Conservation (phyloP, 2,113 vertebrate species). For the Cyprinodon brontotheroides region DNA sequence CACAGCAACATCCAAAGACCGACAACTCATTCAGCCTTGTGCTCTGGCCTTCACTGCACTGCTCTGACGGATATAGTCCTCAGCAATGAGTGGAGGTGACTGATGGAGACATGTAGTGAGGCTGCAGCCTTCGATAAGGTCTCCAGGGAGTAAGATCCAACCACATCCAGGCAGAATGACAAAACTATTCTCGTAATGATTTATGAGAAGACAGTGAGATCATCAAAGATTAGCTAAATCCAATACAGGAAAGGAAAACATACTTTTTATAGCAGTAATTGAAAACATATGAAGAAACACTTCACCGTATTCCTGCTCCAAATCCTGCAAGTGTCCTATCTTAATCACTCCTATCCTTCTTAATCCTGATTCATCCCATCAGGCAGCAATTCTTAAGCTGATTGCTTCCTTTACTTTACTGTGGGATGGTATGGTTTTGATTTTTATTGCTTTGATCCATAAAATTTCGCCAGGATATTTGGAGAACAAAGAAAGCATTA, state of each 20-base stretch:
- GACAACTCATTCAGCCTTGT: conserved; percentile 43
- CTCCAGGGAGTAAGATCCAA: conserved; percentile 6
- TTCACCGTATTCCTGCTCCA: background rate
- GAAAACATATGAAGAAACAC: background rate
- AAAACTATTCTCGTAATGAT: background rate
- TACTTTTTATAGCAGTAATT: conserved; percentile 2
- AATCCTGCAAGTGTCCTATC: background rate
- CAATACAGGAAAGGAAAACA: background rate
- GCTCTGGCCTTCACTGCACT: conserved; percentile 9
- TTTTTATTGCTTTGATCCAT: background rate
- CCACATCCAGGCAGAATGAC: background rate
- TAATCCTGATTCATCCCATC: background rate
- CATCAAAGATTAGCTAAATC: conserved; percentile 1
- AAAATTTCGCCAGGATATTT: background rate
- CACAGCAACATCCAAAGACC: conserved; percentile 49
- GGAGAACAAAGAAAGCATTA: background rate
- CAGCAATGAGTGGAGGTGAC: conserved; percentile 29
- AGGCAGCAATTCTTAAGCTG: background rate
- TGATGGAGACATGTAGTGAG: conserved; percentile 25
- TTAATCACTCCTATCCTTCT: background rate
- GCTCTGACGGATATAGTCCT: conserved; percentile 22
- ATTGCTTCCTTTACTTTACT: background rate
- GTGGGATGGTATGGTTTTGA: background rate
- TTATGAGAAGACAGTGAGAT: conserved; percentile 14
- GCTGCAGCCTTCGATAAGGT: conserved; percentile 22